Base-by-base conservation (phyloP, 1,140 invertebrate species). In the Musca domestica region DNA sequence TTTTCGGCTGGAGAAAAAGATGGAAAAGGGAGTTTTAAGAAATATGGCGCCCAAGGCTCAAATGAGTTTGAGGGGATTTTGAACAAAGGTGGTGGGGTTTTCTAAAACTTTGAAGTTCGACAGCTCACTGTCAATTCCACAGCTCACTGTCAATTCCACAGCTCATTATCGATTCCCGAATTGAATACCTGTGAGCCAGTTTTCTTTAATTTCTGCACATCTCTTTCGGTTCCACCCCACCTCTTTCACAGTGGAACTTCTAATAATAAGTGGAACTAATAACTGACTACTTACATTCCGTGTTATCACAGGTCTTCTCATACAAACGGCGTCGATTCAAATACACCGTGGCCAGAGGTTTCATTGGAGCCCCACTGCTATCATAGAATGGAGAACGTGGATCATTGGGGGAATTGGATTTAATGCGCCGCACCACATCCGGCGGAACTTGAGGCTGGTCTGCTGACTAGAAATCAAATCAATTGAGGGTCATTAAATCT, bases 321-420 rank as follows among this genome's bases (percentile, higher is more conserved):
- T 96, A 96, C 2, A 96, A 86, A 12, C 94, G 83, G 69, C 95
- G 89, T 14, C 94, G 83, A 9, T 90, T 92, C 14, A 96, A 84
- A 61, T 91, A 89, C 2, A 98, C 83, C 46, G 88, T 86, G 0
- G 95, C 97, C 72, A 99, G 86, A 0, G 97, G 96, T 76, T 94
- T 94, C 88, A 98, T 95, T 67, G 92, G 90, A 2, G 85, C 81
- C 0, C 93, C 92, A 6, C 83, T 85, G 0, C 88, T 82, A 77
- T 96, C 94, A 81, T 90, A 98, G 83, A 99, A 99, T 0, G 98
- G 98, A 0, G 95, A 96, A 27, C 89, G 85, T 0, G 87, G 86
- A 82, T 98, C 90, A 67, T 90, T 90, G 0, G 95, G 94, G 82
- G 86, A 91, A 41, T 87, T 90, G n/a, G 92, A 90, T 2, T 92